Evolutionary conservation across 2,113 vertebrate species (phyloP).

Genomic region (Megaceryle torquata): DNA sequence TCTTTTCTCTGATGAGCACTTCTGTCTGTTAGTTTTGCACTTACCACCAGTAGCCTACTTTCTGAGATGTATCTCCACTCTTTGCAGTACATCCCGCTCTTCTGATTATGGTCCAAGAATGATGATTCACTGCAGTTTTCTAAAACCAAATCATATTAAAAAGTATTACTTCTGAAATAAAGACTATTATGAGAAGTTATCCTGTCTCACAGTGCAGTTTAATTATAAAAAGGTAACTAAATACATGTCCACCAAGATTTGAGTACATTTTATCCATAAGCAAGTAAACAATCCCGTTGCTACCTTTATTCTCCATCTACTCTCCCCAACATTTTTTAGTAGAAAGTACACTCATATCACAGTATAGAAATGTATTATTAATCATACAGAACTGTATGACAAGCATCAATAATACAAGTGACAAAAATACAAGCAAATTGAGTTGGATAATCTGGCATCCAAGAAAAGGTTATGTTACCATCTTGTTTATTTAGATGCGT

Average conservation of each 20-base stretch:
- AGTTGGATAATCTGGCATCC: background rate
- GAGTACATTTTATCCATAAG: background rate
- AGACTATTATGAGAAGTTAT: background rate
- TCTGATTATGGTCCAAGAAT: background rate
- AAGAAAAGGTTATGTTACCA: background rate
- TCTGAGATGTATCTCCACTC: background rate
- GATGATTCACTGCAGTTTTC: slow-evolving; percentile 52
- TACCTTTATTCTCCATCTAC: background rate
- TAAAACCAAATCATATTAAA: slow-evolving; percentile 20
- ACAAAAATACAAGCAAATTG: background rate
- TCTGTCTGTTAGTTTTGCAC: background rate
- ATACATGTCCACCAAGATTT: background rate
- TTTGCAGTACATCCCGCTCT: background rate
- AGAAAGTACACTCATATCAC: background rate
- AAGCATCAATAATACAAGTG: background rate
- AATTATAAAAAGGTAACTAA: slow-evolving; percentile 8
- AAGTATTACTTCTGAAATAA: slow-evolving; percentile 38
- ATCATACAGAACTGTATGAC: background rate
- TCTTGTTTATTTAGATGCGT: background rate
- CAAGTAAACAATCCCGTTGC: background rate
- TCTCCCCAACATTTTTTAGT: background rate
- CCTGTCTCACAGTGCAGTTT: background rate
- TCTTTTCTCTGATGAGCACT: background rate
- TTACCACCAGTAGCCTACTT: background rate
- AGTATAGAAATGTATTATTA: background rate